Evolutionary conservation across 37 sponge, comb jelly and placozoan genomes (phyloP), one percentile per base, ranked within the genome.

Genomic region (Diacarnus erythraeanus): DNA sequence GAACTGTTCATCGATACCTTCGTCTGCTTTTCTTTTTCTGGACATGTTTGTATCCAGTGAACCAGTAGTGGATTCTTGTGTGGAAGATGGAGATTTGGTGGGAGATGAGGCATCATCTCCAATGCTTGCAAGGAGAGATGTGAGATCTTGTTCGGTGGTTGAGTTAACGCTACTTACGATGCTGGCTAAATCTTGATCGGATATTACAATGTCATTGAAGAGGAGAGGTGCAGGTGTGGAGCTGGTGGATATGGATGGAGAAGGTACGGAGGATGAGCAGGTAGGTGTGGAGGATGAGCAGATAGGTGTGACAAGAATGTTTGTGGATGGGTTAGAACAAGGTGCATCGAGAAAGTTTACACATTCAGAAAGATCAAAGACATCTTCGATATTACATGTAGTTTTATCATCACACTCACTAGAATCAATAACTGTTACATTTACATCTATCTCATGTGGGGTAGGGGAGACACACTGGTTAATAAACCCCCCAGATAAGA

Each of bases 351-450:
- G 31, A 30, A 73, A 33, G 74, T 23, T 6, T 20, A 57, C 64
- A 43, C 38, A 31, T 54, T 64, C 65, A 38, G 74, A 73, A 1
- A 82, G 75, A 66, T 79, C 80, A 35, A 72, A 73, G 2, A 72
- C 8, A n/a, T n/a, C n/a, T 40, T 57, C 31, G 22, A 31, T 31
- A 3, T 78, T 51, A 54, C 34, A 9, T 36, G 37, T 6, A 6
- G 38, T 29, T 31, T 31, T 22, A 2, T 18, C 23, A 54, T 74
- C 74, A 41, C 35, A 35, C 20, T 42, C 44, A 29, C 41, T 74
- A 56, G 41, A 33, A 51, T 51, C 41, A n/a, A 76, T 39, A 20
- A 39, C 42, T 30, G 75, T 34, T 22, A n/a, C n/a, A n/a, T 54
- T n/a, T 30, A 65, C 66, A 65, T 65, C 34, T 5, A 2, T 3